Evolutionary conservation across 2,888 invertebrate species (phyloP).

Genomic region (Oligia latruncula): DNA sequence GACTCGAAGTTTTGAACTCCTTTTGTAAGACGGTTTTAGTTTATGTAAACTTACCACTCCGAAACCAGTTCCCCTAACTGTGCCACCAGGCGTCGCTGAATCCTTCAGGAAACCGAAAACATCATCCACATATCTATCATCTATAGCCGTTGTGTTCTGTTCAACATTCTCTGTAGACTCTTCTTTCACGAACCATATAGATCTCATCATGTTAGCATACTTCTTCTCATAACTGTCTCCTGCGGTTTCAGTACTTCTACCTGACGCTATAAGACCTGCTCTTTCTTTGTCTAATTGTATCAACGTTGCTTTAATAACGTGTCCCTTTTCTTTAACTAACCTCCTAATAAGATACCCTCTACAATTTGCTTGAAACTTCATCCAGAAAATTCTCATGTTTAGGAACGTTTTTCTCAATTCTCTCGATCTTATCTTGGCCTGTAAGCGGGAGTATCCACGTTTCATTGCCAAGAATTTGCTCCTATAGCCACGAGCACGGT

Average conservation of each 20-base stretch:
- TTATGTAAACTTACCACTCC: conserved; percentile 80
- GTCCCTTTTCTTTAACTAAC: conserved; percentile 91
- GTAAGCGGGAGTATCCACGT: conserved; percentile 95
- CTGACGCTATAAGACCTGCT: conserved; percentile 91
- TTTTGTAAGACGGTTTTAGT: conserved; percentile 6
- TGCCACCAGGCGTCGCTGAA: conserved; percentile 86
- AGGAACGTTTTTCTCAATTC: conserved; percentile 93
- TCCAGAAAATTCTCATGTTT: conserved; percentile 92
- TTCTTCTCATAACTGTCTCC: conserved; percentile 93
- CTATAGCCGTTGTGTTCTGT: conserved; percentile 85
- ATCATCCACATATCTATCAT: conserved; percentile 91
- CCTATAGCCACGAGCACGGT: conserved; percentile 94
- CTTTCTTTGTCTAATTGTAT: conserved; percentile 80
- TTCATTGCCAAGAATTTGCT: conserved; percentile 92
- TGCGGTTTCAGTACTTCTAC: conserved; percentile 92
- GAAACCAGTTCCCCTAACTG: conserved; percentile 87
- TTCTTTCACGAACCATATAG: conserved; percentile 90
- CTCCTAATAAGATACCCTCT: conserved; percentile 93
- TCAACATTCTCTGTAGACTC: conserved; percentile 88
- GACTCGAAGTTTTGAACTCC: too few relatives aligned
- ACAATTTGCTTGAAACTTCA: conserved; percentile 93
- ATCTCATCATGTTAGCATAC: conserved; percentile 86
- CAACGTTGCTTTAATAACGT: conserved; percentile 85
- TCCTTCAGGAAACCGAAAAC: conserved; percentile 93
- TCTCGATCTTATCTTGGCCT: conserved; percentile 95